Evolutionary conservation across 2,888 invertebrate species (phyloP), one percentile per base, ranked within the genome.

Genomic region (Leptinotarsa juncta): DNA sequence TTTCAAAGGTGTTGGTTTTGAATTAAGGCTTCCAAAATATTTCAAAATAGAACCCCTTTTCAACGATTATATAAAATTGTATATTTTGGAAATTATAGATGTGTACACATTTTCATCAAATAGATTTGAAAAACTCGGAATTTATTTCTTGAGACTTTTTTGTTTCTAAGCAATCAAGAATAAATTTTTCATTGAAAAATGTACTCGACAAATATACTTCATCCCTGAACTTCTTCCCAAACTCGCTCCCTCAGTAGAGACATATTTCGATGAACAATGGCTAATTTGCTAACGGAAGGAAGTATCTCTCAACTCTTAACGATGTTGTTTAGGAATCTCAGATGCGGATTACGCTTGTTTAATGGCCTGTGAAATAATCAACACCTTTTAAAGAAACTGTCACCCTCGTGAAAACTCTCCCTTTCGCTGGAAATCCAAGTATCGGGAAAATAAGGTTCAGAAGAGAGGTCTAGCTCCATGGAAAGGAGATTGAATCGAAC

Each of bases 291-390:
- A 26, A 62, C 62, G 32, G 62, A 42, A 12, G 62, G 42, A n/a
- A 26, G 62, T 62, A 16, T 62, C n/a, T 62, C 32, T n/a, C 26
- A 62, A 62, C 62, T 62, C 62, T 62, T 62, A 62, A 62, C 62
- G 62, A 62, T 62, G 32, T 62, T 62, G 62, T 62, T 62, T 62
- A 26, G 32, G 5, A 62, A 62, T 62, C 62, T 62, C 62, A 42
- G 32, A 62, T 42, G 62, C 7, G 62, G 62, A 62, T 62, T 62
- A 42, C 3, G 42, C 16, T 16, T 15, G 62, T 62, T 62, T n/a
- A 62, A 62, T 62, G 62, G 62, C 18, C 32, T 62, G 62, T 42
- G 32, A 62, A 62, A 62, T 62, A 62, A 62, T 26, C 62, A 16
- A 18, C 62, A 42, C 32, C 7, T 62, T 42, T 62, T 7, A 62